Conservation (phyloP, 2,113 vertebrate species). For the Gopherus flavomarginatus region DNA sequence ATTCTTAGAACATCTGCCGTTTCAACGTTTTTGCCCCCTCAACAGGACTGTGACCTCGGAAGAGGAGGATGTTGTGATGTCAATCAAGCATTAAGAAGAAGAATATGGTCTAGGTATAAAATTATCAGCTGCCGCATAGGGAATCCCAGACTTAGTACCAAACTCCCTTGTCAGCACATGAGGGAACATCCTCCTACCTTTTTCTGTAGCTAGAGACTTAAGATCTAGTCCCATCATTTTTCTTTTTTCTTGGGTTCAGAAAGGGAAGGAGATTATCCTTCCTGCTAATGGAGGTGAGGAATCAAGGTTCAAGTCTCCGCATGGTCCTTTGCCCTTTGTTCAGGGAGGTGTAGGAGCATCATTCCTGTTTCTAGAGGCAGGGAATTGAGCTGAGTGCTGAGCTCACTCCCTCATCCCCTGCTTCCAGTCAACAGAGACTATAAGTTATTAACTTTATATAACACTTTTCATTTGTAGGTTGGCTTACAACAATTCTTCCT, state of each 20-base stretch:
- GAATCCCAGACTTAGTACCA: not conserved
- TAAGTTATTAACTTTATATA: not conserved
- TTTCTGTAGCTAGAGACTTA: not conserved
- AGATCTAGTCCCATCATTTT: not conserved
- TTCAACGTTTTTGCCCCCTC: not conserved
- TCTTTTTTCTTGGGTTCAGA: not conserved
- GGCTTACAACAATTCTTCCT: not conserved
- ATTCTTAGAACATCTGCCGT: not conserved
- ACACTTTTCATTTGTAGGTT: not conserved
- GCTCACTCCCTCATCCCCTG: not conserved
- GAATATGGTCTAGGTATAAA: not conserved
- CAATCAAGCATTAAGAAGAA: not conserved
- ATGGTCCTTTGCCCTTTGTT: constrained; percentile 2
- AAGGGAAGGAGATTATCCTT: not conserved
- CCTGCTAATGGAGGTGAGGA: constrained; percentile 28
- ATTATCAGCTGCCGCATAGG: not conserved
- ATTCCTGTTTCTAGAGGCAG: not conserved
- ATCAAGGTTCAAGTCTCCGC: constrained; percentile 25
- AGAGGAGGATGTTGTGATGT: not conserved
- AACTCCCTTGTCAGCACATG: not conserved
- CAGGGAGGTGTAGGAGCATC: not conserved
- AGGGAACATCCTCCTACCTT: not conserved
- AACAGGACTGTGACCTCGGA: not conserved
- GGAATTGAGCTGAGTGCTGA: not conserved
- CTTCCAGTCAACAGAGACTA: not conserved